phyloP scores from a whole-genome alignment of 2,888 invertebrate species.

The Pardosa pseudoannulata region DNA sequence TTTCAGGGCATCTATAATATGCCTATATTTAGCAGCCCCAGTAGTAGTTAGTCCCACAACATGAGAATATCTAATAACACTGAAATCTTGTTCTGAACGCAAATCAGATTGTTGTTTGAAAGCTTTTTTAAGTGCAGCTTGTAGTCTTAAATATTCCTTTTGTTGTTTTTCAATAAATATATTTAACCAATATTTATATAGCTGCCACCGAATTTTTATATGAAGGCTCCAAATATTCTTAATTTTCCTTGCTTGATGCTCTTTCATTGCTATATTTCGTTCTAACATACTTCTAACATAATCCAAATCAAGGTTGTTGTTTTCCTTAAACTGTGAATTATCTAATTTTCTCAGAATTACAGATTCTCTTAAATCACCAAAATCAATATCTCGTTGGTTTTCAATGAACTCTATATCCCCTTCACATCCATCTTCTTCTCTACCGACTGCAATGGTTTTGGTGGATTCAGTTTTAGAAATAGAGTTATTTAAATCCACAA shows the following conservation, averaged over 20 bases:
- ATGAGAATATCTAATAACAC: constrained; percentile 32
- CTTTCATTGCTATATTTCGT: constrained; percentile 17
- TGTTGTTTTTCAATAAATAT: constrained; percentile 15
- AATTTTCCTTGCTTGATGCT: constrained; percentile 12
- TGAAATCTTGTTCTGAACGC: constrained; percentile 41
- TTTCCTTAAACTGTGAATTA: no score
- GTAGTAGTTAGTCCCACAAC: constrained; percentile 88
- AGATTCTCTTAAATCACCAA: constrained; percentile 4
- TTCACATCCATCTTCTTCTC: constrained; percentile 20
- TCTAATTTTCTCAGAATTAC: no score
- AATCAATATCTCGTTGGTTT: constrained; percentile 38
- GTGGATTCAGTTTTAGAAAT: no score
- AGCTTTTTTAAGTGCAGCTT: constrained; percentile 17
- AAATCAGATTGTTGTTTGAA: constrained; percentile 36
- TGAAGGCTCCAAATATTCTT: constrained; percentile 41
- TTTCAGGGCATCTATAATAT: constrained; percentile 81
- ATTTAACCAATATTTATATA: constrained; percentile 63
- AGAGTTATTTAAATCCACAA: no score
- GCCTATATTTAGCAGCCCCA: constrained; percentile 84
- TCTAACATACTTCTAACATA: constrained; percentile 16
- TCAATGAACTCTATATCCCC: constrained; percentile 63
- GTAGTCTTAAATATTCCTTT: constrained; percentile 2
- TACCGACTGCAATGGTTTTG: no score
- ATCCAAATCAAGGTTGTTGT: not conserved
- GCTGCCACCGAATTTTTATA: constrained; percentile 33